Conservation (phyloP, 2,113 vertebrate genomes). For the Anoura caudifer region DNA sequence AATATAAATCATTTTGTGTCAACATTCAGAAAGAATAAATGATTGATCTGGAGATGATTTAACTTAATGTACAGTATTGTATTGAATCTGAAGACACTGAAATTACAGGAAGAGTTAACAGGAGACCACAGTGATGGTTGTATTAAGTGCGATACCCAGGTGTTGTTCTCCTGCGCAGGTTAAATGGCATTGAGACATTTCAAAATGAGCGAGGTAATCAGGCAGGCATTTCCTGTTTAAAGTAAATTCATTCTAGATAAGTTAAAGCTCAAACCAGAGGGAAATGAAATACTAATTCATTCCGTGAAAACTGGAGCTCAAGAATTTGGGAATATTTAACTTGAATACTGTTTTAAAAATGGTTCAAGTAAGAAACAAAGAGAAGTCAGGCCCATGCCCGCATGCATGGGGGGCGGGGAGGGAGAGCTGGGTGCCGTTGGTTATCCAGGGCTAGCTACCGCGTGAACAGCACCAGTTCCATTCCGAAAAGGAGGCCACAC, state of each 20-base stretch:
- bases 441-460: background rate
- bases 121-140: background rate
- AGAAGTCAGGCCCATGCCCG: background rate
- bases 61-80: background rate
- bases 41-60: background rate
- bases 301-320: background rate
- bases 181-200: background rate
- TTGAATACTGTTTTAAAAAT: background rate
- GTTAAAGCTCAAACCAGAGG: background rate
- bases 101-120: background rate
- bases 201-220: background rate
- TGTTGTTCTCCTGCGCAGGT: background rate
- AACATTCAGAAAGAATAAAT: background rate
- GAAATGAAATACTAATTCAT: background rate
- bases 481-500: background rate
- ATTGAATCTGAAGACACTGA: background rate
- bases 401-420: too few relatives aligned
- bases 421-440: rapidly evolving
- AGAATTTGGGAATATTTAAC: background rate
- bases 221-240: background rate
- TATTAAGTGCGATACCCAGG: background rate
- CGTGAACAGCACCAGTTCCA: background rate
- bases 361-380: too few relatives aligned
- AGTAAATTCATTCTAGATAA: background rate
- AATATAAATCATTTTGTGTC: background rate